Conservation (phyloP, 92 coral and sea anemone genomes). For the Palythoa grandis region DNA sequence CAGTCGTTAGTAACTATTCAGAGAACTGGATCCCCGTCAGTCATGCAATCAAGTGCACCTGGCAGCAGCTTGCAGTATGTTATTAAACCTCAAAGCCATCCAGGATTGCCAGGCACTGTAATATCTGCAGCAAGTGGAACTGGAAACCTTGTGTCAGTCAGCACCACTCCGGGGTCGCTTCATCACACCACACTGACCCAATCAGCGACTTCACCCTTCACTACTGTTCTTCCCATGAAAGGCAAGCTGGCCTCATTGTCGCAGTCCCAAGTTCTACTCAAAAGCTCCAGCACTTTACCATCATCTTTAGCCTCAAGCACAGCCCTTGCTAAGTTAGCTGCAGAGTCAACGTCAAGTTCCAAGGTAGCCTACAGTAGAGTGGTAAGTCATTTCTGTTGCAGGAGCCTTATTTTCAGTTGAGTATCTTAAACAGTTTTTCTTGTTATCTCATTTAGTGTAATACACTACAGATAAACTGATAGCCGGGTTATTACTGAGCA, state of each 20-base stretch:
- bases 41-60: slow-evolving; percentile 55
- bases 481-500: no score
- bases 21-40: slow-evolving; percentile 75
- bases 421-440: no score
- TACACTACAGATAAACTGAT: no score
- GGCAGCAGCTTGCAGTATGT: slow-evolving; percentile 78
- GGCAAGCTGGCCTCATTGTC: slow-evolving; percentile 53
- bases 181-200: slow-evolving; percentile 74
- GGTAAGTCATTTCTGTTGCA: slow-evolving; percentile 20
- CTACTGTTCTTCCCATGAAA: slow-evolving; percentile 75
- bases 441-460: no score
- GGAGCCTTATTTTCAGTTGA: background rate
- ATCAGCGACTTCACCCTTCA: slow-evolving; percentile 82
- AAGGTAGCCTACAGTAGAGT: slow-evolving; percentile 33
- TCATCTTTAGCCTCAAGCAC: slow-evolving; percentile 40
- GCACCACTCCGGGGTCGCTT: slow-evolving; percentile 56
- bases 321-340: slow-evolving; percentile 26
- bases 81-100: slow-evolving; percentile 84
- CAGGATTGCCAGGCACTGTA: slow-evolving; percentile 58
- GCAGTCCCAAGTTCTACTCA: slow-evolving; percentile 33
- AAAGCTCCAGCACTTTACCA: slow-evolving; percentile 42
- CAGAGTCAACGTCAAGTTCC: slow-evolving; percentile 19
- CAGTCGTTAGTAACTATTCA: slow-evolving; percentile 80
- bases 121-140: slow-evolving; percentile 53
- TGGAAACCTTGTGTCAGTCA: slow-evolving; percentile 30